Evolutionary conservation across 2,113 vertebrate species (phyloP), one percentile per base, ranked within the genome.

Genomic region (Pelusios castaneus): DNA sequence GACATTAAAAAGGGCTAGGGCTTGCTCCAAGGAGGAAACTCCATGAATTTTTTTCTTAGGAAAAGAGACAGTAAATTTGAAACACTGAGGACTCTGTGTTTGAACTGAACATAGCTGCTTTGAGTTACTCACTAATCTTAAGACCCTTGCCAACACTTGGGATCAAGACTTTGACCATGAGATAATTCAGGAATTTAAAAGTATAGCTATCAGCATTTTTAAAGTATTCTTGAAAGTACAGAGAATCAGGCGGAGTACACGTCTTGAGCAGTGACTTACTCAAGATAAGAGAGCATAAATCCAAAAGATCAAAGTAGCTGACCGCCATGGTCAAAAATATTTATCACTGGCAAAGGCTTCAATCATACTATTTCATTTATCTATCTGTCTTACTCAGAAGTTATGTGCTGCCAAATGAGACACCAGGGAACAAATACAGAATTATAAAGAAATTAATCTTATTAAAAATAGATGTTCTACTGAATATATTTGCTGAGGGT

Each of bases 281-380:
- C 49, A 17, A 95, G 92, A 95, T 89, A 81, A 90, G 5, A 73
- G 38, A 31, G 91, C 55, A 45, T 11, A 94, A 97, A 95, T 92
- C 83, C 85, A 25, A 10, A 16, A 92, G 85, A 92, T 94, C 89
- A 96, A 94, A 95, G 83, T 52, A 12, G 51, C 0, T 29, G 5
- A 27, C 55, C 80, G 38, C 80, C 85, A 77, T 54, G 81, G 6
- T 6, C 43, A 14, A 38, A 45, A 89, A 80, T 24, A 79, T 81
- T 90, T 6, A 86, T 45, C 51, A 54, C 27, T 5, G 19, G 55
- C 21, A 83, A 51, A 80, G 83, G 25, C 55, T 75, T 77, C 89
- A 73, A 1, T 13, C 1, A 1, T 31, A 27, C 88, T 14, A 75
- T 4, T 1, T 73, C 79, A 58, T 80, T 91, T 25, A 88, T 89